Percentiles rank a stretch among this genome's conserved stretches.
Evolutionary conservation across 2,113 vertebrate genomes (phyloP).

Genomic region (Pedionomus torquatus): DNA sequence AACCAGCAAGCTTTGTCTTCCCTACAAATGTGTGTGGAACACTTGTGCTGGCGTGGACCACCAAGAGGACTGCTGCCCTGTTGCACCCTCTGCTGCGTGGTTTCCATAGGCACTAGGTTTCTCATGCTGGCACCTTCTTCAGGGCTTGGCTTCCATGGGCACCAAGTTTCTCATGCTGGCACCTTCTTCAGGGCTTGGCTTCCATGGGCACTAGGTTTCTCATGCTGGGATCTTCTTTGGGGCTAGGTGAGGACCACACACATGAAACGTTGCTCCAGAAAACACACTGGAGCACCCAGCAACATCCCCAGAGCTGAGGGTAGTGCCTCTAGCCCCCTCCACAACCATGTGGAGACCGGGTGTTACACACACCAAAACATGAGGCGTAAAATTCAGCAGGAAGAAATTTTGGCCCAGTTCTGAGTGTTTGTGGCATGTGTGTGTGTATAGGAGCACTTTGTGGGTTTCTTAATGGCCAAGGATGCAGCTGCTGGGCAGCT

Average conservation of each 20-base stretch:
- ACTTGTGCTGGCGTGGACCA: not conserved
- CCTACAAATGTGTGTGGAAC: not conserved
- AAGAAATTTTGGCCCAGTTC: not conserved
- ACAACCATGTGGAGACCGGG: not conserved
- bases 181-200: not conserved
- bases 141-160: not conserved
- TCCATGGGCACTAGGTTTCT: not conserved
- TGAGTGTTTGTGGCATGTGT: not conserved
- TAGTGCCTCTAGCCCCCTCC: not conserved
- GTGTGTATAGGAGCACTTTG: not conserved
- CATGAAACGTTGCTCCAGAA: not conserved
- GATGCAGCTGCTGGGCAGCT: not conserved
- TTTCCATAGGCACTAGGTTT: not conserved
- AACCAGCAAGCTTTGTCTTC: not conserved
- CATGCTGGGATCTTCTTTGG: not conserved
- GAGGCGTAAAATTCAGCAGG: not conserved
- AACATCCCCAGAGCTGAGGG: rapidly evolving
- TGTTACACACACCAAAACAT: not conserved
- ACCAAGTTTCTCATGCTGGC: not conserved
- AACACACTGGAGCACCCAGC: not conserved
- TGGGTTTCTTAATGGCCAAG: not conserved
- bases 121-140: not conserved
- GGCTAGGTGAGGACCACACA: not conserved
- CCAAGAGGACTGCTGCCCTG: not conserved
- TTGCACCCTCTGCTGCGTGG: not conserved